phyloP scores from a whole-genome alignment of 1,140 invertebrate genomes.

The Cydia splendana region DNA sequence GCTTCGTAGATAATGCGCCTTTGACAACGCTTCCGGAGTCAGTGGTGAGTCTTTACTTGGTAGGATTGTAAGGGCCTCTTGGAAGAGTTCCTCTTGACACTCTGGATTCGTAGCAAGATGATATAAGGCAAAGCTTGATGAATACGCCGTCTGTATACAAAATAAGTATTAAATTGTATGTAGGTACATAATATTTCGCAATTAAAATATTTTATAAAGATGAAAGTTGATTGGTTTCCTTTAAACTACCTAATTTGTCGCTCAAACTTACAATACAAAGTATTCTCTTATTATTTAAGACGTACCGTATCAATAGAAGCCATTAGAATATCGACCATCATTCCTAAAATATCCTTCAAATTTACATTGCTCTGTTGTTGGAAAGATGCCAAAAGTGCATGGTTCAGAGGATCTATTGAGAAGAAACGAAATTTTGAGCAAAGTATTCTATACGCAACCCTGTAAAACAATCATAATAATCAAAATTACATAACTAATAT shows the following conservation, averaged over 20 bases:
- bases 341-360: constrained; percentile 88
- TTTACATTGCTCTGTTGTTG: constrained; percentile 84
- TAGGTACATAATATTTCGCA: neutral
- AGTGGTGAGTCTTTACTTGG: constrained; percentile 77
- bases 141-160: constrained; percentile 88
- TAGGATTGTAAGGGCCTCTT: constrained; percentile 83
- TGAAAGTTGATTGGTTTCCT: too few relatives aligned
- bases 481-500: neutral
- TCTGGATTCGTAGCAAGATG: constrained; percentile 87
- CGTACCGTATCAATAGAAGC: constrained; percentile 93
- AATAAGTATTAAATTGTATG: constrained; percentile 31
- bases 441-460: constrained; percentile 85
- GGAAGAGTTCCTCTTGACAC: constrained; percentile 86
- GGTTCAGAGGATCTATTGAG: constrained; percentile 43
- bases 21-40: constrained; percentile 81
- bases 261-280: too few relatives aligned
- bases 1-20: constrained; percentile 87
- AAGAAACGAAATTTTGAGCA: constrained; percentile 80
- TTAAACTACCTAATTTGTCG: too few relatives aligned
- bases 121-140: constrained; percentile 89
- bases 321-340: constrained; percentile 90
- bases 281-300: constrained; percentile 39
- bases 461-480: constrained; percentile 60
- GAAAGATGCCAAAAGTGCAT: constrained; percentile 84
- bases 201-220: too few relatives aligned